Evolutionary conservation across 2,113 vertebrate species (phyloP), one percentile per base, ranked within the genome.

Genomic region (Lamprotornis superbus): DNA sequence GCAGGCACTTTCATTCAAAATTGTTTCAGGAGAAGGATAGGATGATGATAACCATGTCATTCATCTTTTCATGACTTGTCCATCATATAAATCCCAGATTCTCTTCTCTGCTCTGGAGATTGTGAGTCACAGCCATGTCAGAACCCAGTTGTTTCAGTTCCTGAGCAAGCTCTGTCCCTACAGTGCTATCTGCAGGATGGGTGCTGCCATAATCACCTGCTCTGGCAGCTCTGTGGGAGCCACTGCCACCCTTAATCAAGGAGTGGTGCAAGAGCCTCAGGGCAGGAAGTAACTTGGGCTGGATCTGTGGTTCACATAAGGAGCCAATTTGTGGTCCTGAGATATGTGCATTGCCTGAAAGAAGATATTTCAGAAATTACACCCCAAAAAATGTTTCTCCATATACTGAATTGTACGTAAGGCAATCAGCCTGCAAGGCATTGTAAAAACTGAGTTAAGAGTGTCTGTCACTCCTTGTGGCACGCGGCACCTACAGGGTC

Each of bases 201-300:
- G 27, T 76, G 86, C 76, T 83, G 79, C 64, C 46, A 39, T 7
- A 70, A 25, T 59, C 55, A 55, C 69, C 68, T 59, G 52, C 35
- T 59, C 60, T 31, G 55, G 30, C 59, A 93, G 28, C 76, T 69
- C 67, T 55, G 2, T 5, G 49, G 52, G n/a, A 85, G 44, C 0
- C 0, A 60, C 67, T 69, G 39, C 33, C 68, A 31, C n/a, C 86
- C 59, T 80, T 15, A 21, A 4, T 40, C 59, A 90, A 17, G 60
- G 39, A 83, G 60, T 74, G 60, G 89, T 75, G 77, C 94, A 89
- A 59, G 64, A 33, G 76, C 94, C 77, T 30, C 5, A 67, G 86
- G 95, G 76, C 86, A 93, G 93, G 95, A 97, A 95, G 91, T 81
- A 67, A 50, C 59, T 47, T 60, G 52, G 27, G 52, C 55, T 71